Percentiles rank a stretch among this genome's conserved stretches.
Conservation (phyloP, 2,113 vertebrate species). For the Orycteropus afer region DNA sequence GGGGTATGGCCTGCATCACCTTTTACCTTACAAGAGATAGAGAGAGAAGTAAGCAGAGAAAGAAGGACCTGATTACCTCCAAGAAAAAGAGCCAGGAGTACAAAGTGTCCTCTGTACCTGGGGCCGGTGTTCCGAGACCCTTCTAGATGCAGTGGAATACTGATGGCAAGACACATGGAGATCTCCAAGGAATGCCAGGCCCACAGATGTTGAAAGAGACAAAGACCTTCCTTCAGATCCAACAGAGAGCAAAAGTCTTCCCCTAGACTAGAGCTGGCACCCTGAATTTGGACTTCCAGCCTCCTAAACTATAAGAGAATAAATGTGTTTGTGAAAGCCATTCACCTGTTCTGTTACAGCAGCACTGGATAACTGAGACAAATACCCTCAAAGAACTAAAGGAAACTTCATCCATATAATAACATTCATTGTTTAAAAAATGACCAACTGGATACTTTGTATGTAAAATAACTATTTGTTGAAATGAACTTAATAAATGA, state of each 20-base stretch:
- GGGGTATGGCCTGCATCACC: neutral
- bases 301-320: neutral
- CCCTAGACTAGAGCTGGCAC: too few species aligned
- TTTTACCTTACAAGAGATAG: too few species aligned
- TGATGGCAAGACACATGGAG: neutral
- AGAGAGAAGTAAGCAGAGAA: neutral
- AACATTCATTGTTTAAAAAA: conserved; percentile 32
- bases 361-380: neutral
- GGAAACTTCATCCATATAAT: neutral
- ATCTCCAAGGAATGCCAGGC: neutral
- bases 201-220: neutral
- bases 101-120: neutral
- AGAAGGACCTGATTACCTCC: neutral
- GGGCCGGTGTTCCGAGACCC: neutral
- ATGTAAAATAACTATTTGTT: neutral
- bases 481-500: conserved; percentile 17
- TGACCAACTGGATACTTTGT: neutral
- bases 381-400: conserved; percentile 32
- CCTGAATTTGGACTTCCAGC: neutral
- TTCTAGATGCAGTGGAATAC: neutral
- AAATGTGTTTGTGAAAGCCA: neutral
- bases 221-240: neutral
- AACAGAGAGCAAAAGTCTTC: neutral
- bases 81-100: neutral
- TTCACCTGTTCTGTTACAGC: neutral